phyloP scores from a whole-genome alignment of 2,888 invertebrate genomes.

The Lagria hirta region DNA sequence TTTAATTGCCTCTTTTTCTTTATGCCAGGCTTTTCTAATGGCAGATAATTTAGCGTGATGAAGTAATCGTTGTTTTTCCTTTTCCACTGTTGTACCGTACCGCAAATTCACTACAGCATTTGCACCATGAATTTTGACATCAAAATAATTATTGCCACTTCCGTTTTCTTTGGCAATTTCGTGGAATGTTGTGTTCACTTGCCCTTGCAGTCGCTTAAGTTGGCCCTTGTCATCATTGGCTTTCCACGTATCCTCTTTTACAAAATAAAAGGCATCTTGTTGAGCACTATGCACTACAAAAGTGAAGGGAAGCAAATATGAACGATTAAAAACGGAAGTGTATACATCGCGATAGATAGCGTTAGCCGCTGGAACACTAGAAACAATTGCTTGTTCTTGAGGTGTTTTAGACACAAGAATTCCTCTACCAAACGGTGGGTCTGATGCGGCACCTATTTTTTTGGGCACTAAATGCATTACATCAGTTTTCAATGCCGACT shows the following conservation, averaged over 20 bases:
- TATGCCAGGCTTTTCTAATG: slow-evolving; percentile 88
- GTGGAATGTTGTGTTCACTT: slow-evolving; percentile 89
- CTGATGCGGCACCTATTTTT: slow-evolving; percentile 79
- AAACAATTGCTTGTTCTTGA: slow-evolving; percentile 78
- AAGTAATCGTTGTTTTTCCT: slow-evolving; percentile 84
- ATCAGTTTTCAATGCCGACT: slow-evolving; percentile 78
- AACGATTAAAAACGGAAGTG: slow-evolving; percentile 89
- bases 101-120: slow-evolving; percentile 90
- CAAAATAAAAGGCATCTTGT: slow-evolving; percentile 91
- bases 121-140: slow-evolving; percentile 87
- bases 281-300: slow-evolving; percentile 85
- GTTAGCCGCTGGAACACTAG: slow-evolving; percentile 86
- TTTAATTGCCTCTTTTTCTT: slow-evolving; percentile 83
- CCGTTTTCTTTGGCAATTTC: slow-evolving; percentile 72
- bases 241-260: slow-evolving; percentile 88
- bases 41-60: slow-evolving; percentile 89
- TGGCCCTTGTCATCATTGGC: slow-evolving; percentile 87
- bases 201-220: slow-evolving; percentile 83
- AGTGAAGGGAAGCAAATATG: slow-evolving; percentile 82
- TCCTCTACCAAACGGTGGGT: slow-evolving; percentile 85
- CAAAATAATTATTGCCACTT: slow-evolving; percentile 74
- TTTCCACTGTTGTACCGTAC: slow-evolving; percentile 90
- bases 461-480: slow-evolving; percentile 73
- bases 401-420: slow-evolving; percentile 80
- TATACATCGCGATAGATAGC: slow-evolving; percentile 90